Conservation (phyloP, 2,113 vertebrate species). For the Clarias gariepinus region DNA sequence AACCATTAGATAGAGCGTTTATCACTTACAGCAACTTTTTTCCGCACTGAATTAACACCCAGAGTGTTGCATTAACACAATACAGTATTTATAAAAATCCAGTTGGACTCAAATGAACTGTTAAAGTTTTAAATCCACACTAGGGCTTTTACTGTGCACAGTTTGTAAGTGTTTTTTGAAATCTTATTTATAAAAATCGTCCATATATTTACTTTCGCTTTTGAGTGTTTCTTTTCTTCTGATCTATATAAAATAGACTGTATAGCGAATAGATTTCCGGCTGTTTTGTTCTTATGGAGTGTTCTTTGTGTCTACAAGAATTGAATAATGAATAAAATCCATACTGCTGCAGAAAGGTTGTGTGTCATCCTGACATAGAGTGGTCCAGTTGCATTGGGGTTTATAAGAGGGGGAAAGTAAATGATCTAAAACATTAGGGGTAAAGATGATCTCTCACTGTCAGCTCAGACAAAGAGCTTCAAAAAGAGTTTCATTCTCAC, state of each 20-base stretch:
- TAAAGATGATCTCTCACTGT: neutral
- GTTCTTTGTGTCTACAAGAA: neutral
- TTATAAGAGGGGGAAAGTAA: neutral
- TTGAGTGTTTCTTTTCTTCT: neutral
- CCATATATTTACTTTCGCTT: neutral
- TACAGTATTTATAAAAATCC: too few relatives aligned
- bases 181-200: neutral
- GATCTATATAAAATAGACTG: neutral
- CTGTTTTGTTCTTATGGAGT: neutral
- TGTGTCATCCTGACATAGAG: neutral
- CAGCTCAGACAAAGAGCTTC: neutral
- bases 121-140: too few relatives aligned
- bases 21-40: too few relatives aligned
- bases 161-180: neutral
- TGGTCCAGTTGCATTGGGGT: too few relatives aligned
- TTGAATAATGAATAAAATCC: neutral
- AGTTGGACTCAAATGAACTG: too few relatives aligned
- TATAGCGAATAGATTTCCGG: too few relatives aligned
- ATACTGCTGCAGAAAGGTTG: neutral
- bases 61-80: too few relatives aligned
- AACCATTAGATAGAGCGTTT: too few relatives aligned
- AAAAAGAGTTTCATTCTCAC: neutral
- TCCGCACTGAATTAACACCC: too few relatives aligned
- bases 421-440: neutral
- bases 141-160: neutral